Evolutionary conservation across 2,113 vertebrate genomes (phyloP), one percentile per base, ranked within the genome.

Genomic region (Gadus chalcogrammus): DNA sequence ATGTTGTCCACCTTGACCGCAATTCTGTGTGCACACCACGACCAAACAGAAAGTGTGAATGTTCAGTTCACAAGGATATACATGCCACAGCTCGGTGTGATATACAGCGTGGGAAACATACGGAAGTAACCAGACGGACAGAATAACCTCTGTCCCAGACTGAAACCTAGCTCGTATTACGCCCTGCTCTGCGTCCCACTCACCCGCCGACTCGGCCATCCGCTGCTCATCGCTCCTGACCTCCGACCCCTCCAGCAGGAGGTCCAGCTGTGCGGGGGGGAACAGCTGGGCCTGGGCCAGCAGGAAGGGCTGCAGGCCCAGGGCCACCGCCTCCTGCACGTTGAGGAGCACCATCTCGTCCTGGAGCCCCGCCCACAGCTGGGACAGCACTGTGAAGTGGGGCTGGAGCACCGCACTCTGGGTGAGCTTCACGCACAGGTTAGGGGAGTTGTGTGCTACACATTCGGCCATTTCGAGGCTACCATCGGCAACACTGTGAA

Each of bases 191-290:
- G 64, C 0, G 8, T 27, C 20, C 38, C 24, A 5, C 67, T 24
- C 91, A 98, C 97, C 95, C 70, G 91, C 85, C 3, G 90, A 91
- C 80, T 93, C 91, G n/a, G 74, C 80, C 63, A 90, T 79, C 66
- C 96, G 94, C 67, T 88, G 85, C 16, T 90, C 35, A 27, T 99
- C 96, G 2, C 80, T 95, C 91, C 93, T 96, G 73, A 95, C 90
- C 65, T 84, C 84, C 18, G 90, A 59, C 0, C 72, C 91, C 67
- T 88, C 84, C 73, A 98, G 85, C 80, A 95, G 81, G 35, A 58
- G 61, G 38, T 90, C 82, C 18, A 97, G 79, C 63, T 85, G 55
- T 11, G 74, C 81, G 22, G 92, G 84, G 16, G 94, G 86, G 76
- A 94, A 94, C 9, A 94, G 73, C 9, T 88, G 48, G 8, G 90